Evolutionary conservation across 1,140 invertebrate species (phyloP), one percentile per base, ranked within the genome.

Genomic region (Drosophila kohkoa): DNA sequence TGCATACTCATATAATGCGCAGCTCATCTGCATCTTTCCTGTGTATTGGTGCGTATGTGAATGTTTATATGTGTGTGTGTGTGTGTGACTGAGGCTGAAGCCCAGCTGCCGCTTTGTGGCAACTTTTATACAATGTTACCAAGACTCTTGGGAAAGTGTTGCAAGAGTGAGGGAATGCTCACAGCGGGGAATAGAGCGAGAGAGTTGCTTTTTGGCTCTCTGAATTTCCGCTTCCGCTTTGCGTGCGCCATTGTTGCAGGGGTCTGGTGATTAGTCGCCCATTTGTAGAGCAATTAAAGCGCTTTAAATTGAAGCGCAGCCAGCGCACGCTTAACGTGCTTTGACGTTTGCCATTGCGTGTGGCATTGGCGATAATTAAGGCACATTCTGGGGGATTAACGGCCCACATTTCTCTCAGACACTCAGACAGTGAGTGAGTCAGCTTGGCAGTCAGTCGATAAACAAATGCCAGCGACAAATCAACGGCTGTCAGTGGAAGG

Each of bases 201-300:
- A 25, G 3, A 25, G 28, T 1, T 74, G 46, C 66, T 66, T 60
- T 72, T 72, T 45, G 35, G 46, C 30, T 73, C 58, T 41, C 45
- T 57, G 67, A 71, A 78, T 81, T 66, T 64, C 63, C 71, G 70
- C 54, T 51, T 67, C 48, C 59, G 72, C 62, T 70, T 78, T 75
- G 38, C 60, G 46, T 72, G 46, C 70, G 46, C 73, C 59, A 63
- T 63, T 63, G 72, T 65, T 75, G 63, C 48, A 2, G 10, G 32
- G 16, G 48, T 8, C 48, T 45, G 60, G 74, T 67, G 75, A 80
- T 80, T 80, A 80, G 78, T 77, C 70, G 70, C 45, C 75, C 85
- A 89, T 89, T 89, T 89, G 85, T 89, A 65, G 75, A 77, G 70
- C 81, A 88, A 88, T 88, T 89, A 88, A 88, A 88, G 72, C 64